Percentiles rank a stretch among this genome's conserved stretches.
Evolutionary conservation across 1,140 invertebrate species (phyloP).

Genomic region (Bombyx mori): DNA sequence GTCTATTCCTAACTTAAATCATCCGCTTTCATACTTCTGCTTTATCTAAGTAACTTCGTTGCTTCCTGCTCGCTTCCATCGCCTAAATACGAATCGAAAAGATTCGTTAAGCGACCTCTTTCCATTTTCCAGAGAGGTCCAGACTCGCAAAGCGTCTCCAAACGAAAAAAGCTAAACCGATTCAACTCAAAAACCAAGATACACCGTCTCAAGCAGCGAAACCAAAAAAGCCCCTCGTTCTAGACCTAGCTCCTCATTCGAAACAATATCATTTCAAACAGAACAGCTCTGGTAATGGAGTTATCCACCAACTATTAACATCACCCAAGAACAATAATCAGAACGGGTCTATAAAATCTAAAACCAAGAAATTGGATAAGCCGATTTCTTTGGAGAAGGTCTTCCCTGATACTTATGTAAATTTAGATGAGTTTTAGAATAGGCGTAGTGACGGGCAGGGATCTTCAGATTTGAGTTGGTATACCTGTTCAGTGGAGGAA

Average conservation of each 20-base stretch:
- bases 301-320: neutral
- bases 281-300: conserved; percentile 4
- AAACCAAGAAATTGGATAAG: conserved; percentile 11
- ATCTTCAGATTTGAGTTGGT: no score
- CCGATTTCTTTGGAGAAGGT: conserved; percentile 11
- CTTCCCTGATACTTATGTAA: conserved; percentile 15
- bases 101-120: conserved; percentile 42
- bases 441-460: conserved; percentile 7
- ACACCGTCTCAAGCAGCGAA: neutral
- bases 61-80: conserved; percentile 4
- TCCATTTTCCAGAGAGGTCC: conserved; percentile 39
- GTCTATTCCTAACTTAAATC: neutral
- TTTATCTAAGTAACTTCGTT: neutral
- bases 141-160: conserved; percentile 21
- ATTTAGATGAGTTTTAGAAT: conserved; percentile 17
- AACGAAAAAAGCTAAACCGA: conserved; percentile 11
- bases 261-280: conserved; percentile 8
- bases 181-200: conserved; percentile 5
- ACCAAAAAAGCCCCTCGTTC: conserved; percentile 8
- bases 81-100: conserved; percentile 23
- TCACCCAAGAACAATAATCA: neutral
- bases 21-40: neutral
- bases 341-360: neutral
- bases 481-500: no score
- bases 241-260: conserved; percentile 13